phyloP scores from a whole-genome alignment of 2,113 vertebrate genomes.

The Acrocephalus kingi region DNA sequence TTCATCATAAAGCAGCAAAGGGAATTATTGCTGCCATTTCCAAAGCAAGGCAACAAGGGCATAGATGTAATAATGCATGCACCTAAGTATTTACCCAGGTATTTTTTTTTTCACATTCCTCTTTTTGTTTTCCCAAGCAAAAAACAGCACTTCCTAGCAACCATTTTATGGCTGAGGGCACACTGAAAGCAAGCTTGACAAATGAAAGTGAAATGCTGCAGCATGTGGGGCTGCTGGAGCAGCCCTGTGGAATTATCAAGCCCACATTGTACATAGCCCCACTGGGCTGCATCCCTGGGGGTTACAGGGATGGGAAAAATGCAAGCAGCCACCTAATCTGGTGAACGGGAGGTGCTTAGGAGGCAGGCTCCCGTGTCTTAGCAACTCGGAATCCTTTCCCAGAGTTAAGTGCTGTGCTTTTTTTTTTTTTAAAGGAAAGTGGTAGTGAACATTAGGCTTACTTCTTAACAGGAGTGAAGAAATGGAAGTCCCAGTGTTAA shows the following conservation, averaged over 20 bases:
- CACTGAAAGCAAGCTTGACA: neutral
- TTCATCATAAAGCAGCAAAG: neutral
- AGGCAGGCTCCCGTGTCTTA: neutral
- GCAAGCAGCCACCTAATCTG: neutral
- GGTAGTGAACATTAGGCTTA: neutral
- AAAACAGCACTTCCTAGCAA: slow-evolving; percentile 32
- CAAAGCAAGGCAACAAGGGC: neutral
- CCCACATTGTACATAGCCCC: neutral
- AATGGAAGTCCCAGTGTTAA: neutral
- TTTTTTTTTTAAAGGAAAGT: too few relatives aligned
- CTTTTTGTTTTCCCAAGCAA: slow-evolving; percentile 18
- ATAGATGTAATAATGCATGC: neutral
- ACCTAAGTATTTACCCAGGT: neutral
- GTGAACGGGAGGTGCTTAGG: neutral
- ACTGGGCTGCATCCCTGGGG: neutral
- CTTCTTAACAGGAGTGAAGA: neutral
- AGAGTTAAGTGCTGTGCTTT: rapidly evolving
- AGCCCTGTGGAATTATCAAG: neutral
- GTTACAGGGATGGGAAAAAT: neutral
- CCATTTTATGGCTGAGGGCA: neutral
- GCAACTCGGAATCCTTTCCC: neutral
- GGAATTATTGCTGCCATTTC: neutral
- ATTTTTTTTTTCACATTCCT: neutral
- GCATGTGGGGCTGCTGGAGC: neutral
- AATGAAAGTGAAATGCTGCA: neutral